phyloP scores from a whole-genome alignment of 1,140 invertebrate genomes.

The Pygmarrhopalites habei region DNA sequence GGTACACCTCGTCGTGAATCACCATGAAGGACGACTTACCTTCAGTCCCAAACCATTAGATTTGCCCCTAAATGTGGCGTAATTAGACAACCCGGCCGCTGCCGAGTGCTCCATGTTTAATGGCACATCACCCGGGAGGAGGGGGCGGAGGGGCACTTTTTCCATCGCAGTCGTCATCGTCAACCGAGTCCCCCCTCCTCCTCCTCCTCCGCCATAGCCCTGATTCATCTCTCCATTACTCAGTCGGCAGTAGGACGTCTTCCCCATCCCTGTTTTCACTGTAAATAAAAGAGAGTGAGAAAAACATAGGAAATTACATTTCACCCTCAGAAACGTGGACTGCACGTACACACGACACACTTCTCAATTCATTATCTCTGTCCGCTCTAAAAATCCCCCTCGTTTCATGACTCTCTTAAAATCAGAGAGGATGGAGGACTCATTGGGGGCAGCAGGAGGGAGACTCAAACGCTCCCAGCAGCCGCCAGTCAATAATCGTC shows the following conservation, averaged over 20 bases:
- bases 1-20: too few relatives aligned
- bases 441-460: too few relatives aligned
- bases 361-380: not conserved
- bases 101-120: constrained; percentile 9
- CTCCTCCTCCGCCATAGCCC: constrained; percentile 19
- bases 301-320: not conserved
- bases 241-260: constrained; percentile 36
- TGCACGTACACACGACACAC: not conserved
- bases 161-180: too few relatives aligned
- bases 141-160: constrained; percentile 33
- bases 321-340: too few relatives aligned
- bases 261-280: constrained; percentile 34
- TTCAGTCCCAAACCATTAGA: constrained; percentile 36
- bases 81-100: constrained; percentile 33
- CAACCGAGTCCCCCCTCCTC: too few relatives aligned
- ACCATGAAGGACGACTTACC: constrained; percentile 23
- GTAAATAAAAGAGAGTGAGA: constrained; percentile 9
- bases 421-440: too few relatives aligned
- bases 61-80: constrained; percentile 37
- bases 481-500: too few relatives aligned
- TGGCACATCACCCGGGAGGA: not conserved
- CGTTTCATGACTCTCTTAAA: too few relatives aligned
- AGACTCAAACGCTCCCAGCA: too few relatives aligned
- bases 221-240: constrained; percentile 40
- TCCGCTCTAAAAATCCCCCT: too few relatives aligned